Evolutionary conservation across 1,140 invertebrate species (phyloP).

Genomic region (Belonocnema kinseyi): DNA sequence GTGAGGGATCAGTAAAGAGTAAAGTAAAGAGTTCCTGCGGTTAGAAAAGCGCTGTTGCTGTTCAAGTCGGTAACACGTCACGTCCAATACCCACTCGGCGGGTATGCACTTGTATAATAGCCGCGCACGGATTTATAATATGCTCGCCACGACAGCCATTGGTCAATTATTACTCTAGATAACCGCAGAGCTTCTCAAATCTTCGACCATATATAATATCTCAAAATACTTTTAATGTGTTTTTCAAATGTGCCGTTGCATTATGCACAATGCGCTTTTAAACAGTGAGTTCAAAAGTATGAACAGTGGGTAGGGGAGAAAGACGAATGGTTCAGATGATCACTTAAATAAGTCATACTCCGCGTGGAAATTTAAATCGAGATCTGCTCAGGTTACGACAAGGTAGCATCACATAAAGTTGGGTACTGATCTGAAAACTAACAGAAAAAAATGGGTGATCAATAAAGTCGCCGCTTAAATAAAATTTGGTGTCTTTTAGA

Average conservation of each 20-base stretch:
- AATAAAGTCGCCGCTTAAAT: too few species aligned
- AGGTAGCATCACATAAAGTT: too few species aligned
- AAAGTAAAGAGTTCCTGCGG: constrained; percentile 69
- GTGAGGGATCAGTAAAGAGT: constrained; percentile 56
- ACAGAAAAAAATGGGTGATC: too few species aligned
- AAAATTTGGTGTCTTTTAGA: too few species aligned
- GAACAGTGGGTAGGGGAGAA: too few species aligned
- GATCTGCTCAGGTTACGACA: too few species aligned
- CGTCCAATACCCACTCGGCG: constrained; percentile 59
- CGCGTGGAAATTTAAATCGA: too few species aligned
- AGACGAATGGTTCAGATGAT: too few species aligned
- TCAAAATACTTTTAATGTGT: neutral
- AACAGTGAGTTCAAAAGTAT: neutral
- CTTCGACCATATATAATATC: neutral
- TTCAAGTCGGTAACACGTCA: constrained; percentile 71
- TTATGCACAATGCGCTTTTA: neutral
- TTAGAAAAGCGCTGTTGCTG: constrained; percentile 71
- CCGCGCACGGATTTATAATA: constrained; percentile 61
- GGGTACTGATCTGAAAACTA: too few species aligned
- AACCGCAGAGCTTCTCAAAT: constrained; percentile 53
- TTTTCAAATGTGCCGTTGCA: neutral
- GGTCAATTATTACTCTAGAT: constrained; percentile 59
- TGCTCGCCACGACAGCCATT: constrained; percentile 54
- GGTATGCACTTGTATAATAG: constrained; percentile 55
- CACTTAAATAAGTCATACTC: too few species aligned